Conservation (phyloP, 2,888 invertebrate genomes). For the Selenia dentaria region DNA sequence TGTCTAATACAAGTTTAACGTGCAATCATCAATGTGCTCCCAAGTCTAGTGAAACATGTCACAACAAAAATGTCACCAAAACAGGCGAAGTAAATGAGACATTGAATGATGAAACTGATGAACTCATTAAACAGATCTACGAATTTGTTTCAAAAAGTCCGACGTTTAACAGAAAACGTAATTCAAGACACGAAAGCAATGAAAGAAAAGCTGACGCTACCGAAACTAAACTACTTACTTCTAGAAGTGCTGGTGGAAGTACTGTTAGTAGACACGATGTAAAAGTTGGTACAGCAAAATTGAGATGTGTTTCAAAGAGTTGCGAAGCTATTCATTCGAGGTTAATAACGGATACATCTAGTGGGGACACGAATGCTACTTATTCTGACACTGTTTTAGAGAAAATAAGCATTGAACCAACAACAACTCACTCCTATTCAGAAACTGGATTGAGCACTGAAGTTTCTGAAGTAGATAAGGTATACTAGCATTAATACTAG, state of each 20-base stretch:
- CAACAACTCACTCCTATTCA: conserved; percentile 44
- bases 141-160: conserved; percentile 64
- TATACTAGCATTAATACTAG: conserved; percentile 22
- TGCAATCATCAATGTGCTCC: conserved; percentile 55
- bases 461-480: conserved; percentile 44
- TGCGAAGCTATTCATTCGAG: conserved; percentile 69
- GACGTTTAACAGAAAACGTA: conserved; percentile 34
- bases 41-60: conserved; percentile 42
- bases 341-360: conserved; percentile 44
- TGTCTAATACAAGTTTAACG: conserved; percentile 59
- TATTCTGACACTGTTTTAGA: conserved; percentile 69
- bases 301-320: conserved; percentile 68
- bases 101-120: conserved; percentile 56
- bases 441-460: conserved; percentile 53
- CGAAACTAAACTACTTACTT: conserved; percentile 42
- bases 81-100: conserved; percentile 38
- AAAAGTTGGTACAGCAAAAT: conserved; percentile 60
- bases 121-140: conserved; percentile 73
- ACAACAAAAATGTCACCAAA: conserved; percentile 37
- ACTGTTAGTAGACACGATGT: conserved; percentile 56
- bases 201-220: conserved; percentile 18
- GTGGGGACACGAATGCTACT: conserved; percentile 50
- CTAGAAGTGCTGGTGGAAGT: conserved; percentile 59
- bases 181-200: conserved; percentile 8
- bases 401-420: conserved; percentile 56